These are phyloP conservation scores for Machimus rusticus DNA, from an alignment of 2,888 invertebrate species.

Conservation along the genomic window DNA sequence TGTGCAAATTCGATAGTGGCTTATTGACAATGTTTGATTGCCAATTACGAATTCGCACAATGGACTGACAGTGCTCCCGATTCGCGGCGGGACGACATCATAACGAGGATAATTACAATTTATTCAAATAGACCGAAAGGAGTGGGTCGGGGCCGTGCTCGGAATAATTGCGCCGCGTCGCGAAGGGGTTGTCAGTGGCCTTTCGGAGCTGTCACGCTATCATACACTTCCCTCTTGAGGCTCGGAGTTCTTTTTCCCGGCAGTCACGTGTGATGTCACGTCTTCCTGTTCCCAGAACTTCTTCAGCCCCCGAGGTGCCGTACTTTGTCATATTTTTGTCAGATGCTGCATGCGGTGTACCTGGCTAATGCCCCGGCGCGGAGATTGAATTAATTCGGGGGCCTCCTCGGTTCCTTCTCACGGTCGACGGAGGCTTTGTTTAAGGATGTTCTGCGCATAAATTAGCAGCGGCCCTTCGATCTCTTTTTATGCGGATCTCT, in stretches of 20 bases:
- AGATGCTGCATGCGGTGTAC: slow-evolving; percentile 16
- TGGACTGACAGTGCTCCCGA: neutral
- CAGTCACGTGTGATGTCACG: slow-evolving; percentile 1
- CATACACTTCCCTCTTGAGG: slow-evolving; percentile 19
- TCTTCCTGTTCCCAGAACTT: slow-evolving; percentile 27
- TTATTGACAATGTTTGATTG: slow-evolving; percentile 38
- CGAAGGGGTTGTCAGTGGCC: neutral
- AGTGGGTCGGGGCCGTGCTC: neutral
- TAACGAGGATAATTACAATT: neutral
- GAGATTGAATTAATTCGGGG: slow-evolving; percentile 34
- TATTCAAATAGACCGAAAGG: neutral
- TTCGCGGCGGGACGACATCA: neutral
- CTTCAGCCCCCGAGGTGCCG: neutral
- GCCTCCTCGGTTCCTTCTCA: slow-evolving; percentile 16
- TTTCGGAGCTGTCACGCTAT: neutral
- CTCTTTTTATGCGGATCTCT: neutral
- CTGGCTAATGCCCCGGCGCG: slow-evolving; percentile 17
- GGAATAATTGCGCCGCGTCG: neutral
- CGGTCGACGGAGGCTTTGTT: slow-evolving; percentile 16
- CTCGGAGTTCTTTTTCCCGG: neutral
- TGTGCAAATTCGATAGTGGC: slow-evolving; percentile 25
- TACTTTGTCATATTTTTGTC: slow-evolving; percentile 35
- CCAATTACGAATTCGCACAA: slow-evolving; percentile 34
- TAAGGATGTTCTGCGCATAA: slow-evolving; percentile 33
- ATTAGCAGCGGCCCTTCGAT: slow-evolving; percentile 6